Evolutionary conservation across 2,113 vertebrate genomes (phyloP), one percentile per base, ranked within the genome.

Genomic region (Channa argus): DNA sequence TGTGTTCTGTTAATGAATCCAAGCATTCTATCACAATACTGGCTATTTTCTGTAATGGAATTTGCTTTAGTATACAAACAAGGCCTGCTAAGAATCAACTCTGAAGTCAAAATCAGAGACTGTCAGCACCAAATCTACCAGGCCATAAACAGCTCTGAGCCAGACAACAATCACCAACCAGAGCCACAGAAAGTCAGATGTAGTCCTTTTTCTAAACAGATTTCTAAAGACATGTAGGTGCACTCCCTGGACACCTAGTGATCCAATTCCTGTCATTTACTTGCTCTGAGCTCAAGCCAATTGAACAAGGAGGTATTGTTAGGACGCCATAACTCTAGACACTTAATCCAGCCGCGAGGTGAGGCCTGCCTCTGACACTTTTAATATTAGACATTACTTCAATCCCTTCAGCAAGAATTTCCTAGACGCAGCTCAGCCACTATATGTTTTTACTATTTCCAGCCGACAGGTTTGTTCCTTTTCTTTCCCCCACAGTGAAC

Each of bases 241-340:
- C 80, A 54, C 70, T 87, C 63, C 58, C 69, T 71, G 85, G 74
- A 88, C 80, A 83, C 78, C 72, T 61, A 85, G 80, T 53, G 75
- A 81, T 86, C 69, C 79, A 84, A 65, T 88, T 87, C 83, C 71
- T 89, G 83, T 86, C 83, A 82, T 77, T 63, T 77, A 81, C 89
- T 86, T 88, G 80, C 74, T 89, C 66, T 89, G 87, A 89, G 73
- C 80, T 87, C 71, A 87, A 74, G 46, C 63, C 71, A 71, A 72
- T 39, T 60, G 43, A 88, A 93, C 89, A 92, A 91, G 77, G 84
- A 89, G 59, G 78, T 79, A 90, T 86, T 92, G 89, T 92, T 85
- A 71, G 56, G 52, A 87, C 79, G 64, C 76, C 86, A 77, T 76
- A 84, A 82, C 77, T 77, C 52, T 54, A 80, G 76, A 87, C 85